Evolutionary conservation across 2,113 vertebrate genomes (phyloP).

Genomic region (Hipposideros armiger): DNA sequence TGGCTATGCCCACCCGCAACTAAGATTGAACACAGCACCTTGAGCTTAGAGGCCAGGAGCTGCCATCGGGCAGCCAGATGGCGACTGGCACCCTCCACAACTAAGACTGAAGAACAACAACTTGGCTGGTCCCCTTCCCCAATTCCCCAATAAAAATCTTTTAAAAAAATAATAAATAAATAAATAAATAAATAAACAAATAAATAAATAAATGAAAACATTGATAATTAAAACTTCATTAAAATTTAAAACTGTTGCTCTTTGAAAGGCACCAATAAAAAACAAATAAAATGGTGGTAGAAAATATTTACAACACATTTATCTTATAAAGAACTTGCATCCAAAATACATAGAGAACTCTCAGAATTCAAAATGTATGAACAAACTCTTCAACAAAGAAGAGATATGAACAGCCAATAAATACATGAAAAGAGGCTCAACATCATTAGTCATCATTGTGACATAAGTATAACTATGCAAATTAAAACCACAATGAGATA

Average conservation of each 20-base stretch:
- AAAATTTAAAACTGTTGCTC: conserved; percentile 29
- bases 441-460: background rate
- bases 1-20: too few relatives aligned
- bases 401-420: background rate
- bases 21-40: too few relatives aligned
- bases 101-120: too few relatives aligned
- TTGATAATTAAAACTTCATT: background rate
- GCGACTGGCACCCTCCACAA: too few relatives aligned
- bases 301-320: conserved; percentile 21
- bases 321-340: background rate
- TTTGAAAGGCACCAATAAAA: background rate
- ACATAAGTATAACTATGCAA: background rate
- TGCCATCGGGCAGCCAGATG: too few relatives aligned
- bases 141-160: too few relatives aligned
- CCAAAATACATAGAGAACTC: conserved; percentile 7
- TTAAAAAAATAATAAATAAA: too few relatives aligned
- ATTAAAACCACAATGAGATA: background rate
- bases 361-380: background rate
- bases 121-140: too few relatives aligned
- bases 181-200: too few relatives aligned
- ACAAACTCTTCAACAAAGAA: background rate
- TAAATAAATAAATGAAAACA: background rate
- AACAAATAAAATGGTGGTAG: background rate
- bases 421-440: background rate
- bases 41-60: too few relatives aligned